These are phyloP conservation scores for Macrobrachium nipponense DNA, from an alignment of 1,140 invertebrate species.

Conservation along the genomic window DNA sequence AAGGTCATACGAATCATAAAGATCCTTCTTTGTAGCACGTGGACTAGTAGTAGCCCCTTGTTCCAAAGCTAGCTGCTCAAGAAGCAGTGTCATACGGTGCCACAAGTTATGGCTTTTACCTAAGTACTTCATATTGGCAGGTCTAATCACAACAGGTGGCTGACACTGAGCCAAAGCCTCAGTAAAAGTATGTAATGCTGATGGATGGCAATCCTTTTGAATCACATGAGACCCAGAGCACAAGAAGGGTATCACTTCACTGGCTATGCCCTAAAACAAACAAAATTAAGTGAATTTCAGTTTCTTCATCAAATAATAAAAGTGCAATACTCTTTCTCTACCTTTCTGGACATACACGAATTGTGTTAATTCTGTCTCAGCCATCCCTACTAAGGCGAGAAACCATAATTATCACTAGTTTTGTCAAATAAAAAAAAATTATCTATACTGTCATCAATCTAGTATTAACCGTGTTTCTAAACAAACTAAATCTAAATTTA, in stretches of 20 bases:
- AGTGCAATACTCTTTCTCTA: too few relatives aligned
- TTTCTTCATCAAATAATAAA: neutral
- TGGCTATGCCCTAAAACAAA: constrained; percentile 76
- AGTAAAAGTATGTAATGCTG: constrained; percentile 91
- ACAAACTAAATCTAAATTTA: too few relatives aligned
- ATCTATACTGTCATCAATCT: too few relatives aligned
- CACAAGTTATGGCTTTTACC: constrained; percentile 96
- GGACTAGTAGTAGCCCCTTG: constrained; percentile 65
- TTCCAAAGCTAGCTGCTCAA: constrained; percentile 89
- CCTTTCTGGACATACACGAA: too few relatives aligned
- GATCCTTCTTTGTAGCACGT: constrained; percentile 49
- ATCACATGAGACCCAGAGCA: constrained; percentile 91
- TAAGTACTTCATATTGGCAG: constrained; percentile 87
- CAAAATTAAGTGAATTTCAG: neutral
- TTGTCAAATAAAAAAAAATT: too few relatives aligned
- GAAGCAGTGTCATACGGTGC: constrained; percentile 88
- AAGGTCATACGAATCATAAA: constrained; percentile 79
- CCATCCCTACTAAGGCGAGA: too few relatives aligned
- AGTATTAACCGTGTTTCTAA: too few relatives aligned
- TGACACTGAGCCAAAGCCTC: constrained; percentile 89
- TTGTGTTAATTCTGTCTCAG: too few relatives aligned
- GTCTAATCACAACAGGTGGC: constrained; percentile 85
- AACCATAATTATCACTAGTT: too few relatives aligned
- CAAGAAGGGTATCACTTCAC: constrained; percentile 92
- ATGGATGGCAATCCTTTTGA: constrained; percentile 94